Base-by-base conservation (phyloP, 2,888 invertebrate species). In the Heteropelma amictum region DNA sequence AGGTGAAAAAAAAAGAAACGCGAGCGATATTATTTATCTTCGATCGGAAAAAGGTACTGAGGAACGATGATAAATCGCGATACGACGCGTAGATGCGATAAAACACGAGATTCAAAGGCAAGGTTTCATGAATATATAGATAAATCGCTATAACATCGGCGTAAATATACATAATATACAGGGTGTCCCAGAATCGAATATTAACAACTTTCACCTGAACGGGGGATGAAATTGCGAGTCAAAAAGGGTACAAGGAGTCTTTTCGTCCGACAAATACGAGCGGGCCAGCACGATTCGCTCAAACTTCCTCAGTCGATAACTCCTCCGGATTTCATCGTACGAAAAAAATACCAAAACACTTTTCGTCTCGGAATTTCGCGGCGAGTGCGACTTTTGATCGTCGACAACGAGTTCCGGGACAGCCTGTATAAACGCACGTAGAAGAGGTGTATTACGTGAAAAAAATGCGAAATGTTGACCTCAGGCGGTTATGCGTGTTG, bases 381-480 rank as follows among this genome's bases (percentile, higher is more conserved):
- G n/a, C n/a, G n/a, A n/a, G n/a, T n/a, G n/a, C n/a, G n/a, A n/a
- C n/a, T n/a, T n/a, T n/a, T n/a, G n/a, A n/a, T n/a, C n/a, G n/a
- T n/a, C n/a, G n/a, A n/a, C n/a, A n/a, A n/a, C n/a, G n/a, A n/a
- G n/a, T n/a, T n/a, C n/a, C n/a, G n/a, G n/a, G n/a, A 23, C 3
- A 2, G 23, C 6, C 17, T n/a, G 26, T 12, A 19, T 42, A 30
- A 19, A 58, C 30, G 30, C 8, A 7, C 7, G 33, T n/a, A 7
- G 17, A 30, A 21, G 21, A 5, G 17, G 26, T 19, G 17, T 33
- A 8, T 21, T n/a, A 42, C 30, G 38, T 14, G 35, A 7, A 74
- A 64, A 23, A 73, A 74, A 74, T 65, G 74, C 23, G 60, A 45
- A 73, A 58, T 73, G 73, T 73, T 73, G 74, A 74, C 74, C 70